These are phyloP conservation scores for Hybognathus amarus DNA, from an alignment of 2,797 vertebrate species.

Conservation along the genomic window DNA sequence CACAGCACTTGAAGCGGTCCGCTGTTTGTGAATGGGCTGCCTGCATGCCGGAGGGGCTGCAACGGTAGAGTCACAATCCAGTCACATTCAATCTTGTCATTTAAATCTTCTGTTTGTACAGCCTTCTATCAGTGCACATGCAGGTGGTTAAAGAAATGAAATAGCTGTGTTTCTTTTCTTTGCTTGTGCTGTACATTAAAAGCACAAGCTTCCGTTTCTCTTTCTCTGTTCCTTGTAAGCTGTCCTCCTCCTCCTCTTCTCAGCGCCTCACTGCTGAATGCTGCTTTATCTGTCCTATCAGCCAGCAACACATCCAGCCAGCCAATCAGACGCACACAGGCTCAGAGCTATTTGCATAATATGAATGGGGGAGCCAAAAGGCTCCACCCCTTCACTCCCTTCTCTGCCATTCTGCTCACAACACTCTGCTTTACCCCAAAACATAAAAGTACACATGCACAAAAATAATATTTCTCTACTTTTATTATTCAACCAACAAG, in stretches of 20 bases:
- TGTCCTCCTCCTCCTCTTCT: slow-evolving; percentile 63
- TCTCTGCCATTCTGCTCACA: slow-evolving; percentile 54
- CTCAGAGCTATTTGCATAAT: slow-evolving; percentile 78
- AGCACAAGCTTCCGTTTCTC: slow-evolving; percentile 45
- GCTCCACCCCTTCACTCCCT: slow-evolving; percentile 57
- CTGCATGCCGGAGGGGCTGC: slow-evolving; percentile 28
- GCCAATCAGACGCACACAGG: slow-evolving; percentile 72
- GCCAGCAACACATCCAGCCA: slow-evolving; percentile 67
- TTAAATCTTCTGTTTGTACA: background rate
- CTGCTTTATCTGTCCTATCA: slow-evolving; percentile 67
- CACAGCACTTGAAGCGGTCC: slow-evolving; percentile 5
- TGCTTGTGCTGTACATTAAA: slow-evolving; percentile 28
- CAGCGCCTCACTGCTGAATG: slow-evolving; percentile 65
- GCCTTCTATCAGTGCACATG: background rate
- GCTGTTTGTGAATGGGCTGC: slow-evolving; percentile 55
- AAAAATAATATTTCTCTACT: background rate
- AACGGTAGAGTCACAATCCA: slow-evolving; percentile 23
- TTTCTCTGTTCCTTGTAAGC: slow-evolving; percentile 50
- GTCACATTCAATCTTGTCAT: slow-evolving; percentile 31
- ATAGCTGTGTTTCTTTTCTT: slow-evolving; percentile 17
- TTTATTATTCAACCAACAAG: background rate
- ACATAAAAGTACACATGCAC: slow-evolving; percentile 32
- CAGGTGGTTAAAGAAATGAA: slow-evolving; percentile 18
- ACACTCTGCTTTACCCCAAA: slow-evolving; percentile 42
- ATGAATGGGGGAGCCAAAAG: slow-evolving; percentile 65